Base-by-base conservation (phyloP, 2,888 invertebrate species). In the Lysandra coridon region DNA sequence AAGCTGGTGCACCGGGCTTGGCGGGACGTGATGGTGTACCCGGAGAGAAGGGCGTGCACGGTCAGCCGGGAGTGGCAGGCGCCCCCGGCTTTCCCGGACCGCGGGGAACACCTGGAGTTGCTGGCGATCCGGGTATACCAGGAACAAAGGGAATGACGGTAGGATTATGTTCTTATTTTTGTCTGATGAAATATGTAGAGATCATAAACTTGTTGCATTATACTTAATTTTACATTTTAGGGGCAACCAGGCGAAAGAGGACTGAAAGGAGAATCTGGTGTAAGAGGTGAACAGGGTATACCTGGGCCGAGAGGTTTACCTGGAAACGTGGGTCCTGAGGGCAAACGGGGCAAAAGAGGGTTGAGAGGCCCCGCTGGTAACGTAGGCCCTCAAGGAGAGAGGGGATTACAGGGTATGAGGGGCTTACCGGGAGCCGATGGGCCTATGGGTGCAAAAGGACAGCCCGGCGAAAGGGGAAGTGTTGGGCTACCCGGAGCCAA, bases 1-100 rank as follows among this genome's bases (percentile, higher is more conserved):
- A 97, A 86, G 95, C 96, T 3, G 98, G 98, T 2, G 95, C 96
- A 0, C 95, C 96, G 33, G 98, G 98, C 1, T 92, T 96, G 17
- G 92, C 97, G n/a, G 98, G 98, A 14, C 96, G 96, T 89, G 98
- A 98, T 87, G 98, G 98, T 3, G 89, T 94, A n/a, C 95, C 96
- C 0, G 98, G 98, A 62, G 98, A 98, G 84, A 98, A 98, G 86
- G 98, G 98, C 44, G 95, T 95, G 62, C 93, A 96, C 73, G 98
- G 98, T 23, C 95, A 96, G 79, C 89, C 95, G 14, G 98, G 98
- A n/a, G 88, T 96, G 1, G 90, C 96, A 4, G 98, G 98, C 0
- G 95, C 96, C 1, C 97, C 97, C 86, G 98, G 98, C 4, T 98
- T 98, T 87, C 97, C 97, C 0, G 98, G 98, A 33, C 96, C 97